Percentiles rank a stretch among this genome's conserved stretches.
phyloP scores from a whole-genome alignment of 1,140 invertebrate species.

The Piezodorus guildinii region DNA sequence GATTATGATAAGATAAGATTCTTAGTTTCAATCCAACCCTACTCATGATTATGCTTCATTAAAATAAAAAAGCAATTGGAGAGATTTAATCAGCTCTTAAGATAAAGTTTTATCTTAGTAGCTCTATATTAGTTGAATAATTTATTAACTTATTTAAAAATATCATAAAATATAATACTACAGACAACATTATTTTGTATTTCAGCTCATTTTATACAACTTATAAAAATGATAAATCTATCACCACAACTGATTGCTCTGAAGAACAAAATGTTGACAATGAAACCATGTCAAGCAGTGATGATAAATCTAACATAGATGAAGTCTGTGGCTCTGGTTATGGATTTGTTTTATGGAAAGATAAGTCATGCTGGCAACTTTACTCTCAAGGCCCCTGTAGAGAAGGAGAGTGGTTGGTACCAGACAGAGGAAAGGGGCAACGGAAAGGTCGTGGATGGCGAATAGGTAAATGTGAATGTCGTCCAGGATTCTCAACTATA shows the following conservation, averaged over 20 bases:
- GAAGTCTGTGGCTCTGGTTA: conserved; percentile 25
- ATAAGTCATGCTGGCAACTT: conserved; percentile 28
- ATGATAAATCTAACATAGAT: neutral
- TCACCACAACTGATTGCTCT: neutral
- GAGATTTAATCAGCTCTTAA: no score
- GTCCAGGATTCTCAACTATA: conserved; percentile 46
- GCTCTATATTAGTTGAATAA: no score
- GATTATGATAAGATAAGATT: no score
- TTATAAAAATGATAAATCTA: neutral
- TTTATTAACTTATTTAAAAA: no score
- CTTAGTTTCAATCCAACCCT: no score
- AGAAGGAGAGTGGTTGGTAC: conserved; percentile 57
- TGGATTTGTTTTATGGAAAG: conserved; percentile 27
- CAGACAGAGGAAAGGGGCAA: conserved; percentile 33
- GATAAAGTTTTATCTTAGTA: no score
- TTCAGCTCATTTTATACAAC: conserved; percentile 25
- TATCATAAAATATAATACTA: no score
- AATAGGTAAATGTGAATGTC: conserved; percentile 48
- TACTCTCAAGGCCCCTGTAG: conserved; percentile 46
- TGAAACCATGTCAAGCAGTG: neutral
- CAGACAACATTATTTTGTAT: neutral
- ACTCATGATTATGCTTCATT: no score
- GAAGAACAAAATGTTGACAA: neutral
- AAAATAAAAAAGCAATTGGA: no score
- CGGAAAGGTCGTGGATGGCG: conserved; percentile 30